Conservation (phyloP, 30 jellyfish, hydroid and myxozoan species). For the Turritopsis rubra region DNA sequence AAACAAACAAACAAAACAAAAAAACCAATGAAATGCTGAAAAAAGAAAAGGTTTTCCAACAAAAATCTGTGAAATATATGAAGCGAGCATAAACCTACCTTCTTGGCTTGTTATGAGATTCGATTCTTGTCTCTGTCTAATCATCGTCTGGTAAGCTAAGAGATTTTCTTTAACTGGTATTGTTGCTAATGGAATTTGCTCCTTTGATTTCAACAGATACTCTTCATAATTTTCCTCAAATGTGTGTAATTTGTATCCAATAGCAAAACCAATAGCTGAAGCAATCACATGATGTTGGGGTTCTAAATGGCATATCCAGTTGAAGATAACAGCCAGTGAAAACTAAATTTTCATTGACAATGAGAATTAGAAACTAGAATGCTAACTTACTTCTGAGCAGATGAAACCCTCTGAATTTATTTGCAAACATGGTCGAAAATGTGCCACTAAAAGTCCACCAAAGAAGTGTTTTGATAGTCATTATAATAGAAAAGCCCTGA, state of each 20-base stretch:
- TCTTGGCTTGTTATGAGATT: neutral
- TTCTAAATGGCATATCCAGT: conserved; percentile 24
- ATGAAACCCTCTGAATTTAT: conserved; percentile 25
- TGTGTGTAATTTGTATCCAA: conserved; percentile 34
- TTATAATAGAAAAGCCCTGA: neutral
- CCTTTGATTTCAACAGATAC: conserved; percentile 18
- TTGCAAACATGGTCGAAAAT: conserved; percentile 16
- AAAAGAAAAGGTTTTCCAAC: no score
- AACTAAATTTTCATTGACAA: neutral
- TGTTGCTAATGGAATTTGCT: conserved; percentile 4
- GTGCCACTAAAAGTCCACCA: conserved; percentile 18
- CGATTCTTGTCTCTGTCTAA: neutral
- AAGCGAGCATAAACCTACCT: neutral
- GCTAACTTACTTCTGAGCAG: conserved; percentile 15
- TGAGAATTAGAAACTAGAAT: neutral
- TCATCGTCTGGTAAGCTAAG: neutral
- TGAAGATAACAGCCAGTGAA: no score
- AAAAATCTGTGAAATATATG: neutral
- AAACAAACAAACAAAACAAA: no score
- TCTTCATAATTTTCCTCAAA: conserved; percentile 55
- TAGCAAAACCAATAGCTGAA: conserved; percentile 44
- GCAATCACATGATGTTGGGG: conserved; percentile 43
- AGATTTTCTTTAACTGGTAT: neutral
- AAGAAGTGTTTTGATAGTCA: conserved; percentile 25
- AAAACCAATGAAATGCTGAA: no score